These are phyloP conservation scores for Sitophilus oryzae DNA, from an alignment of 1,140 invertebrate genomes.

Conservation along the genomic window DNA sequence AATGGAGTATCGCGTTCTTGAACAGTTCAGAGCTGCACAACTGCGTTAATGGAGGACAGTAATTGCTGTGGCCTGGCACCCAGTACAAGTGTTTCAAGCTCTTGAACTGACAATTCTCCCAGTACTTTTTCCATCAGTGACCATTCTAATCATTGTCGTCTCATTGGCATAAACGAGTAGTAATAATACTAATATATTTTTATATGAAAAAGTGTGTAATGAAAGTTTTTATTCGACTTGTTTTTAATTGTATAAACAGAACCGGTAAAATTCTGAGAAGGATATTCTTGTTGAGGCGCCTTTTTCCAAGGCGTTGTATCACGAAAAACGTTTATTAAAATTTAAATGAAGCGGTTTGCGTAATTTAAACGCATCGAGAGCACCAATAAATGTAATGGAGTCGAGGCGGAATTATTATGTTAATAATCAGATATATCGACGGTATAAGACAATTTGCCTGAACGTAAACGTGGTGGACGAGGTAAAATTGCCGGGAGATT, in stretches of 20 bases:
- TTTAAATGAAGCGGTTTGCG: neutral
- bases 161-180: neutral
- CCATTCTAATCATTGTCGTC: neutral
- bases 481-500: neutral
- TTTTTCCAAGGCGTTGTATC: no score
- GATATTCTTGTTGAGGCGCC: no score
- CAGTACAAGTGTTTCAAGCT: no score
- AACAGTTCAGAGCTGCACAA: no score
- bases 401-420: conserved; percentile 2
- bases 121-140: no score
- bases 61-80: no score
- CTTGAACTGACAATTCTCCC: no score
- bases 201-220: neutral
- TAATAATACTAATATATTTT: neutral
- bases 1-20: no score
- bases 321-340: neutral
- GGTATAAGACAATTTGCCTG: neutral
- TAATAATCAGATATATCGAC: conserved; percentile 3
- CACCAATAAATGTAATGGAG: neutral
- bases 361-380: neutral
- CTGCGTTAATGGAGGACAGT: no score
- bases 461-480: neutral
- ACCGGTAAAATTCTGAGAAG: no score
- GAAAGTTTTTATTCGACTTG: neutral
- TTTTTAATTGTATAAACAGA: neutral